A percentile compares a stretch with the other conserved stretches of the same genome.
Conservation (phyloP, 2,797 vertebrate species). For the Bryconaethiops microstoma region DNA sequence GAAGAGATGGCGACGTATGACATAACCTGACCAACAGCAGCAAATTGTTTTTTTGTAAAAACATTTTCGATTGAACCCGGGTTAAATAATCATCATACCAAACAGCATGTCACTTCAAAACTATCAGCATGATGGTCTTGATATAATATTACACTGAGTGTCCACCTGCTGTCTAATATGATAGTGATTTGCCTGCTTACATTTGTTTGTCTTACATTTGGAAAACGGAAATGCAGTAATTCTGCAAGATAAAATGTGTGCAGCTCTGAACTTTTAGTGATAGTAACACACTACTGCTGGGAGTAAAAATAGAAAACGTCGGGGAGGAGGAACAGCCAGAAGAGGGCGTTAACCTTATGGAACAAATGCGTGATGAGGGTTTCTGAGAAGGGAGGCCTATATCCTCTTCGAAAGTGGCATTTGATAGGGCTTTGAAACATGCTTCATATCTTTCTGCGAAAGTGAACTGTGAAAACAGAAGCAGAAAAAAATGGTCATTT, state of each 20-base stretch:
- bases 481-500: not conserved
- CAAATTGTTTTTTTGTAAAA: not conserved
- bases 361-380: conserved; percentile 31
- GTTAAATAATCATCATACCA: not conserved
- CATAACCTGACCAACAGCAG: not conserved
- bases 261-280: not conserved
- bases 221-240: not conserved
- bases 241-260: not conserved
- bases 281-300: conserved; percentile 21
- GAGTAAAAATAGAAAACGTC: conserved; percentile 46
- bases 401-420: conserved; percentile 19
- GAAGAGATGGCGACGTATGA: not conserved
- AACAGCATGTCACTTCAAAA: not conserved
- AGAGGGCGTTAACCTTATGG: conserved; percentile 46
- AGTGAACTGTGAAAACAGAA: not conserved
- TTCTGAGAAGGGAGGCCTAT: conserved; percentile 9
- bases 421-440: conserved; percentile 34
- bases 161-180: not conserved
- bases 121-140: not conserved
- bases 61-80: not conserved
- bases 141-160: not conserved
- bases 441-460: conserved; percentile 5
- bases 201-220: not conserved
- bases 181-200: too few species aligned
- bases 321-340: conserved; percentile 45